Evolutionary conservation across 2,797 vertebrate species (phyloP).

Genomic region (Halcyon chelicuti): DNA sequence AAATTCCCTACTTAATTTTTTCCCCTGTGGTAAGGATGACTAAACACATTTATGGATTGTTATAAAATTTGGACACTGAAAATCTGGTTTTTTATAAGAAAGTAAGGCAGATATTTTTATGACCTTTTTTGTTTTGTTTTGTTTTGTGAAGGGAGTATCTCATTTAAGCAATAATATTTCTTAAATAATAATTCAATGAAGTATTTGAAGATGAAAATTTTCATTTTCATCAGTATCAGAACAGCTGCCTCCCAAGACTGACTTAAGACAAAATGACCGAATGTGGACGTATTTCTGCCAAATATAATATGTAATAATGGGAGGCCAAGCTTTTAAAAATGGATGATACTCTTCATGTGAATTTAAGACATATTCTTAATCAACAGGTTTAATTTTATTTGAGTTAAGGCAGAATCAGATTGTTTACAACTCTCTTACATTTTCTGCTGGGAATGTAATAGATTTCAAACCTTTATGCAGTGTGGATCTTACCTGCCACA

Average conservation of each 20-base stretch:
- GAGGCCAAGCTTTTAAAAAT: neutral
- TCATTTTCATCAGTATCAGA: neutral
- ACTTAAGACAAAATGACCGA: neutral
- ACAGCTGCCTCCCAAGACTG: neutral
- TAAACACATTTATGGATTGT: neutral
- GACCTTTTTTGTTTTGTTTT: too few species aligned
- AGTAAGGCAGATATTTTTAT: neutral
- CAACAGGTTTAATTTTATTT: constrained; percentile 17
- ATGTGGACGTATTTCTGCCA: neutral
- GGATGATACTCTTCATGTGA: neutral
- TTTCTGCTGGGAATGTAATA: neutral
- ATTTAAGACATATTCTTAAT: constrained; percentile 15
- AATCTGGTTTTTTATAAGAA: neutral
- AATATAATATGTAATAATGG: neutral
- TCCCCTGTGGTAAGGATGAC: neutral
- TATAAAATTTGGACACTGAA: neutral
- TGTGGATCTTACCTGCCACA: neutral
- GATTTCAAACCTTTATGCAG: neutral
- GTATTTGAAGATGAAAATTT: constrained; percentile 1
- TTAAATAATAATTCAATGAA: neutral
- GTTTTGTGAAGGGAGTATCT: neutral
- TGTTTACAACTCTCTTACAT: neutral
- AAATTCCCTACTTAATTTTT: constrained; percentile 1
- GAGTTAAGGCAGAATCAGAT: neutral
- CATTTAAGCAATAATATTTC: neutral